These are phyloP conservation scores for Laticauda colubrina DNA, from an alignment of 2,113 vertebrate species.

Conservation along the genomic window DNA sequence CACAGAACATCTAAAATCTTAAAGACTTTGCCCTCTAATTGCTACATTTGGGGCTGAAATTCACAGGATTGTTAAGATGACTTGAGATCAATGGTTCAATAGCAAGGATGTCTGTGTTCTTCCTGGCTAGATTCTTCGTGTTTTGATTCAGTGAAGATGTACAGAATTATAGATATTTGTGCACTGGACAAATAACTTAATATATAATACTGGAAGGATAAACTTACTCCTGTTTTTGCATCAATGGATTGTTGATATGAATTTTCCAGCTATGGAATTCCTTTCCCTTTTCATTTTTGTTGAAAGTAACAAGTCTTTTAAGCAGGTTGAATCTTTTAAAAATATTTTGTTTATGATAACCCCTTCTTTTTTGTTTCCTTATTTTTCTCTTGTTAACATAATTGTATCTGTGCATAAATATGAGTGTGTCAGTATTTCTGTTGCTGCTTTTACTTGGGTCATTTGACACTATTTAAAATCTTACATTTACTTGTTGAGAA, in stretches of 20 bases:
- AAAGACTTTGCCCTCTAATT: neutral
- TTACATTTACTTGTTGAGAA: neutral
- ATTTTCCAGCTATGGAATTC: neutral
- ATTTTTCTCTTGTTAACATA: neutral
- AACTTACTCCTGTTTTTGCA: neutral
- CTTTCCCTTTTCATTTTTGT: neutral
- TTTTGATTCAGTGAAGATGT: neutral
- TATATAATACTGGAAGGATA: neutral
- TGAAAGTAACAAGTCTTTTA: neutral
- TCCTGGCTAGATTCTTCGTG: neutral
- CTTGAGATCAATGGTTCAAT: neutral
- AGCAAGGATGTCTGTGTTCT: neutral
- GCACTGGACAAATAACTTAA: neutral
- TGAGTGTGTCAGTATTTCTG: neutral
- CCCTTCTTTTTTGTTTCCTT: neutral
- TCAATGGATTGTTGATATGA: neutral
- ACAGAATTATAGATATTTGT: neutral
- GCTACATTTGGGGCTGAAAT: neutral
- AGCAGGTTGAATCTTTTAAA: neutral
- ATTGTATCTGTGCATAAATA: neutral
- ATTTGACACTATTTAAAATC: neutral
- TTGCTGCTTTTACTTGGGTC: neutral
- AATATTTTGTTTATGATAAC: neutral
- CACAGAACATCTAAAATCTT: neutral
- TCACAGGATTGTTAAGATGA: neutral